Conservation (phyloP, 2,888 invertebrate species). For the Tuberolachnus salignus region DNA sequence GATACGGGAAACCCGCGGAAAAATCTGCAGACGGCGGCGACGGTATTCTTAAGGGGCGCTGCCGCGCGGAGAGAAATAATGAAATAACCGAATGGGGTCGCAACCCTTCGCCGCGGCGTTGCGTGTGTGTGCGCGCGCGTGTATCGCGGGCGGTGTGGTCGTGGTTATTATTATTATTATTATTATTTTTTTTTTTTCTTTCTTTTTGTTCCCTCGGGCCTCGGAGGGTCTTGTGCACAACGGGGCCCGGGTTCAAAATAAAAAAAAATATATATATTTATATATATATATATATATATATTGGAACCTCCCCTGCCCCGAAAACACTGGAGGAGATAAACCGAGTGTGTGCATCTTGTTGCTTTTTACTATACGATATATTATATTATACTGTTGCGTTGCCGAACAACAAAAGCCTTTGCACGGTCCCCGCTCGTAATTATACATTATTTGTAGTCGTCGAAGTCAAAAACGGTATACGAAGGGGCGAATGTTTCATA, state of each 20-base stretch:
- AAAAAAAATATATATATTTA: too few species aligned
- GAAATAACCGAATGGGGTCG: constrained; percentile 35
- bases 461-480: constrained; percentile 52
- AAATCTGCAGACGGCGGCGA: constrained; percentile 45
- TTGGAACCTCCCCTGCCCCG: constrained; percentile 25
- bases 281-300: too few species aligned
- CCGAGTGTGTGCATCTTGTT: constrained; percentile 33
- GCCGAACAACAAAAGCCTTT: constrained; percentile 23
- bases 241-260: not conserved
- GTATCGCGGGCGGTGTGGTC: not conserved
- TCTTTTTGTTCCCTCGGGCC: not conserved
- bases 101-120: constrained; percentile 11
- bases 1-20: constrained; percentile 24
- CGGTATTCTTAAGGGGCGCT: constrained; percentile 28
- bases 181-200: too few species aligned
- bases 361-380: constrained; percentile 16
- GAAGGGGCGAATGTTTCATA: constrained; percentile 17
- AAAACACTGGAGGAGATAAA: constrained; percentile 47
- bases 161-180: too few species aligned
- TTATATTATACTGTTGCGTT: constrained; percentile 30
- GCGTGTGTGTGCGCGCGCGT: not conserved
- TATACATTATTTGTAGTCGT: constrained; percentile 51
- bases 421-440: constrained; percentile 30
- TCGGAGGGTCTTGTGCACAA: constrained; percentile 2
- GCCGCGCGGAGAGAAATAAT: constrained; percentile 36